A percentile compares a stretch with the other conserved stretches of the same genome.
Conservation (phyloP, 1,140 invertebrate genomes). For the Ceratosolen fusciceps region DNA sequence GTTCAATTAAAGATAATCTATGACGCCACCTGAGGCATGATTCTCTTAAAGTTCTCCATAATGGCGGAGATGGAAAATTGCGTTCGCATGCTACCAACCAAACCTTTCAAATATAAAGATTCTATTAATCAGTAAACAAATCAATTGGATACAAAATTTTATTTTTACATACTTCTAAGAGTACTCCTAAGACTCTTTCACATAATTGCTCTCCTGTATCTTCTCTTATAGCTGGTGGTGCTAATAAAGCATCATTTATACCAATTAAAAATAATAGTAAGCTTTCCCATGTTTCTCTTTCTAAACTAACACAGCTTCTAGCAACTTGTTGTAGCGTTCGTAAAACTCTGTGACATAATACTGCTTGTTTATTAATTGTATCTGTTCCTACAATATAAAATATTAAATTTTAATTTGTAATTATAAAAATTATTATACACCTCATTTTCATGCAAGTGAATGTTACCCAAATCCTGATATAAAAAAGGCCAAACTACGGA, state of each 20-base stretch:
- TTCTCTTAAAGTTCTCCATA: slow-evolving; percentile 96
- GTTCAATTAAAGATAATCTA: slow-evolving; percentile 90
- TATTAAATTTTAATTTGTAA: slow-evolving; percentile 28
- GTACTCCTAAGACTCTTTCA: slow-evolving; percentile 91
- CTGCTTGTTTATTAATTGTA: slow-evolving; percentile 92
- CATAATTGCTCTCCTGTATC: slow-evolving; percentile 96
- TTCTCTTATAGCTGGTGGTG: slow-evolving; percentile 92
- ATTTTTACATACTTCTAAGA: slow-evolving; percentile 81
- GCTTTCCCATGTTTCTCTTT: slow-evolving; percentile 91
- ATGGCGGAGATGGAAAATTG: slow-evolving; percentile 91
- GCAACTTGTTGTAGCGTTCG: slow-evolving; percentile 90
- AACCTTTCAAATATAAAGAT: slow-evolving; percentile 67
- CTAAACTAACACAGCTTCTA: slow-evolving; percentile 83
- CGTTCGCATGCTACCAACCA: slow-evolving; percentile 93
- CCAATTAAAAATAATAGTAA: slow-evolving; percentile 91
- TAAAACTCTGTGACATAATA: slow-evolving; percentile 94
- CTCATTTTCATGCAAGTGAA: slow-evolving; percentile 35
- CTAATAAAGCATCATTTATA: slow-evolving; percentile 92
- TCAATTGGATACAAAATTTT: slow-evolving; percentile 17
- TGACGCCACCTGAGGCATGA: slow-evolving; percentile 95
- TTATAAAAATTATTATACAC: slow-evolving; percentile 18
- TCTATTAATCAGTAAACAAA: slow-evolving; percentile 9
- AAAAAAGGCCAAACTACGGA: slow-evolving; percentile 89
- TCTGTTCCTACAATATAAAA: slow-evolving; percentile 78
- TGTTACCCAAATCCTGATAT: slow-evolving; percentile 88